phyloP scores from a whole-genome alignment of 1,140 invertebrate genomes.

The Cotesia typhae region DNA sequence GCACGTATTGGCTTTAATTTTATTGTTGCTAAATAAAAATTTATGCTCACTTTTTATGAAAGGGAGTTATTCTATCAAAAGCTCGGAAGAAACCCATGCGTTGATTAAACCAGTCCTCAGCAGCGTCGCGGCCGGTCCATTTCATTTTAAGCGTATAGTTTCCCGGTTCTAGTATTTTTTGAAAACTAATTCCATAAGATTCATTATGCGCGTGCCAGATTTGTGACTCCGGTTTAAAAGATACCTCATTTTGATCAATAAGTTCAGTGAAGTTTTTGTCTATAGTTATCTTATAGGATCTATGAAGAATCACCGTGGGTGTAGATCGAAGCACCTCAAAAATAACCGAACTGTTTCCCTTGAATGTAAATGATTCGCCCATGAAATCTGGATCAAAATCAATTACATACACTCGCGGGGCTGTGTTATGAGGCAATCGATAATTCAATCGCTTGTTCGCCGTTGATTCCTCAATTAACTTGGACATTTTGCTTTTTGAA shows the following conservation, averaged over 20 bases:
- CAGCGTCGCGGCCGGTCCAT: conserved; percentile 17
- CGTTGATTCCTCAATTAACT: not conserved
- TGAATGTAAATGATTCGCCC: conserved; percentile 37
- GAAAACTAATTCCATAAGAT: conserved; percentile 31
- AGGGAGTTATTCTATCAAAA: not conserved
- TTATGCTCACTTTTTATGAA: not conserved
- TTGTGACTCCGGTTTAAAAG: conserved; percentile 18
- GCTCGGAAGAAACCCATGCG: not conserved
- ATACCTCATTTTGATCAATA: conserved; percentile 14
- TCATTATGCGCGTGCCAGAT: conserved; percentile 15
- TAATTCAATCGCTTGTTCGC: not conserved
- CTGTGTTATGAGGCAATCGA: conserved; percentile 36
- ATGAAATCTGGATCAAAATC: conserved; percentile 34
- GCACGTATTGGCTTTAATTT: not conserved
- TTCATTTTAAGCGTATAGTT: conserved; percentile 33
- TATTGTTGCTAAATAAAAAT: conserved; percentile 34
- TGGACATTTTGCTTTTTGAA: not conserved
- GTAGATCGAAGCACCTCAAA: conserved; percentile 33
- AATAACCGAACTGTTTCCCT: conserved; percentile 29
- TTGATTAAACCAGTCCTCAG: not conserved
- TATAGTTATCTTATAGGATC: conserved; percentile 13
- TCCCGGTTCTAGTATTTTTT: conserved; percentile 18
- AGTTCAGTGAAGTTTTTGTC: conserved; percentile 32
- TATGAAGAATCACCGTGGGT: conserved; percentile 33
- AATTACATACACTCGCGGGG: conserved; percentile 35